These are phyloP conservation scores for Pelodiscus sinensis DNA, from an alignment of 2,113 vertebrate genomes.

Conservation along the genomic window DNA sequence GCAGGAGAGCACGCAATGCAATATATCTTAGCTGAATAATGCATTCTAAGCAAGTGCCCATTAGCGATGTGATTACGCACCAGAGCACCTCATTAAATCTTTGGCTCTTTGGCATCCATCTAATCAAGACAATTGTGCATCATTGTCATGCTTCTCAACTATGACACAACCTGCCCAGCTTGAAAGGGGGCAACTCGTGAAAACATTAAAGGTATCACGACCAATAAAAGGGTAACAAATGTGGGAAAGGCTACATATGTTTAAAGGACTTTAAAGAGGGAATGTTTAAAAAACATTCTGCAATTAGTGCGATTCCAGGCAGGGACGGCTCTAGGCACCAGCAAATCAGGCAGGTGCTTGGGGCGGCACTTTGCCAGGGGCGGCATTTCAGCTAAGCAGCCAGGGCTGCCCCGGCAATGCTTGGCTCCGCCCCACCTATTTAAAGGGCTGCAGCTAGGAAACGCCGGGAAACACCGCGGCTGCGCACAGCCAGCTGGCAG, in stretches of 20 bases:
- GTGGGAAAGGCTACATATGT: neutral
- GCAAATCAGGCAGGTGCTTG: too few relatives aligned
- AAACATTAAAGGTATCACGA: neutral
- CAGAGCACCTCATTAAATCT: constrained; percentile 63
- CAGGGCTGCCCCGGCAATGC: too few relatives aligned
- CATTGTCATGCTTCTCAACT: constrained; percentile 32
- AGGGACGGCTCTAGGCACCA: too few relatives aligned
- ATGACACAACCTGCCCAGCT: neutral
- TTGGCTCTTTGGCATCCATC: constrained; percentile 41
- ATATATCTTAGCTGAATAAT: constrained; percentile 41
- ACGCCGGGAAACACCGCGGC: too few relatives aligned
- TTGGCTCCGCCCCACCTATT: too few relatives aligned
- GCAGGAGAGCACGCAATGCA: neutral
- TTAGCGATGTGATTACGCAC: constrained; percentile 55
- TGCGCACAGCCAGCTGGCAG: too few relatives aligned
- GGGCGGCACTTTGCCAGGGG: too few relatives aligned
- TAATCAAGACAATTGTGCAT: constrained; percentile 39
- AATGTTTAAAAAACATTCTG: neutral
- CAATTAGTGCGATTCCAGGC: neutral
- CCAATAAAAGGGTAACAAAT: neutral
- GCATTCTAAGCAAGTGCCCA: constrained; percentile 45
- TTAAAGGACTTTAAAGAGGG: neutral
- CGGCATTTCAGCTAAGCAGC: too few relatives aligned
- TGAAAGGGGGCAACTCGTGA: neutral
- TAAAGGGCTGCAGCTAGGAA: too few relatives aligned